Percentiles rank a stretch among this genome's conserved stretches.
These are phyloP conservation scores for Vulpes ferrilata DNA, from an alignment of 2,113 vertebrate genomes.

Conservation along the genomic window DNA sequence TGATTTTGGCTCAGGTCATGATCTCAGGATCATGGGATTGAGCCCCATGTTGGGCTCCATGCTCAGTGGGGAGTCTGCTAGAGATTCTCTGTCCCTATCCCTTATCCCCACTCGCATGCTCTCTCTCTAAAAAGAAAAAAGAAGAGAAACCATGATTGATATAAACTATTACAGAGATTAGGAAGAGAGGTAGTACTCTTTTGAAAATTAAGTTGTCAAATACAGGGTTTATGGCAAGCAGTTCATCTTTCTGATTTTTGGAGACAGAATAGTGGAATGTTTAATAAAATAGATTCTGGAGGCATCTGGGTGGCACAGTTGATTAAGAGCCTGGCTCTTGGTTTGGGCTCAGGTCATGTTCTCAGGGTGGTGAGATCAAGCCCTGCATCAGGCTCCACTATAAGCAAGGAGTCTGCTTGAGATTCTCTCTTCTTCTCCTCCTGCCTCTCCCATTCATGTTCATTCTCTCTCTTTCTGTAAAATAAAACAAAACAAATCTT, in stretches of 20 bases:
- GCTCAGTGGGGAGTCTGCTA: neutral
- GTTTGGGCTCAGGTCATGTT: neutral
- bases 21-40: neutral
- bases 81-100: neutral
- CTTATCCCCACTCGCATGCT: neutral
- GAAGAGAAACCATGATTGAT: neutral
- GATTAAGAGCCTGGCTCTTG: neutral
- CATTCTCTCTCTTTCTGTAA: neutral
- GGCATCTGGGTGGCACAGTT: neutral
- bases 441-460: neutral
- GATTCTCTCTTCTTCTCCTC: neutral
- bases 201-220: conserved; percentile 36
- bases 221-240: neutral
- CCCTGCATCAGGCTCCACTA: neutral
- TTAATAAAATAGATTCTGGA: neutral
- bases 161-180: neutral
- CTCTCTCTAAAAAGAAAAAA: neutral
- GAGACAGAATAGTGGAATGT: neutral
- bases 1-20: neutral
- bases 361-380: neutral
- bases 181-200: neutral
- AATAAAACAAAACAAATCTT: neutral
- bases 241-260: conserved; percentile 7
- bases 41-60: neutral
- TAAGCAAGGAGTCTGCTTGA: neutral